Base-by-base conservation (phyloP, 2,888 invertebrate species). In the Hipparchia sbordonii region DNA sequence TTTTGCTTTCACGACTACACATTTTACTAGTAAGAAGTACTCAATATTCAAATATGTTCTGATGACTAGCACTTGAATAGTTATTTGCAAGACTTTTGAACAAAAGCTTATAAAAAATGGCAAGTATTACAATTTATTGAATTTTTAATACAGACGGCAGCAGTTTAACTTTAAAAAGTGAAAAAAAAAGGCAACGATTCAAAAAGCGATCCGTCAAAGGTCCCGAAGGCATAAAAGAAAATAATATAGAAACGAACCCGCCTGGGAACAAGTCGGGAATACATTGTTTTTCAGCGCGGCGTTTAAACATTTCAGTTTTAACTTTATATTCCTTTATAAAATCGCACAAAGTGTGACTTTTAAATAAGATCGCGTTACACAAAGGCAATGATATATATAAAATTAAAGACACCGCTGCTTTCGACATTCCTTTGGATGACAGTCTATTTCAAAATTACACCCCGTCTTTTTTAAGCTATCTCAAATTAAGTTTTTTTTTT, bases 331-430 rank as follows among this genome's bases (percentile, higher is more conserved):
- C 78, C 74, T 78, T 77, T 80, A 79, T 79, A 85, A 89, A 87
- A 84, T 85, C 82, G 83, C 84, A 85, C 81, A 80, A 78, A 82
- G 82, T 84, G 88, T 87, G 86, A 88, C 84, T 89, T 89, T 89
- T 88, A 89, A 89, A 89, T 87, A 88, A 87, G 89, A 87, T 86
- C 84, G 79, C 82, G 74, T 72, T 75, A 70, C 76, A 72, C 75
- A 10, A 23, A 61, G 39, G 65, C 65, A 51, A 52, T 52, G 39
- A 65, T 65, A 65, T 33, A 65, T 45, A 46, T 8, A 23, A 62
- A 52, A 57, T 23, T 10, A 52, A 65, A 65, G 65, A 65, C 10
- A 33, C 51, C 6, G 33, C 2, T 23, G 2, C 46, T 12, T 39
- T 39, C 39, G 5, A 39, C 39, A 39, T 39, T 39, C 39, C 39